phyloP scores from a whole-genome alignment of 2,888 invertebrate species.

The Cantharis lateralis region DNA sequence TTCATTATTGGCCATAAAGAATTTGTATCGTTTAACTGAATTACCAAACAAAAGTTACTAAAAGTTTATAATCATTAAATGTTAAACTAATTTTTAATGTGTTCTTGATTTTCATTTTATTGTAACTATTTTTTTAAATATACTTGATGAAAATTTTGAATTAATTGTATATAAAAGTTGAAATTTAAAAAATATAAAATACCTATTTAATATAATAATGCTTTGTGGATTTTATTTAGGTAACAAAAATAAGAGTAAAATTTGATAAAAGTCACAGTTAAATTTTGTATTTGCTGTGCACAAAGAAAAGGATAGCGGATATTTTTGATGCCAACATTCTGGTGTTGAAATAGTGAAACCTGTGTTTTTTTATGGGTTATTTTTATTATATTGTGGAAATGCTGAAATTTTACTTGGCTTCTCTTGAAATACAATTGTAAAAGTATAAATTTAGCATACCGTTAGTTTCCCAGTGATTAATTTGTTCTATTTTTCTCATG shows the following conservation, averaged over 20 bases:
- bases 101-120: neutral
- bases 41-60: constrained; percentile 42
- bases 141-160: constrained; percentile 1
- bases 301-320: no score
- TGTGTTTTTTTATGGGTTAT: no score
- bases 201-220: neutral
- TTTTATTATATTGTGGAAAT: no score
- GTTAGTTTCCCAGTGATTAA: no score
- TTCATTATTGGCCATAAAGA: constrained; percentile 45
- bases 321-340: no score
- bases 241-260: neutral
- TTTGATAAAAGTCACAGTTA: no score
- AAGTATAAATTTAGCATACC: no score
- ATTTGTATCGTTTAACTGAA: constrained; percentile 21
- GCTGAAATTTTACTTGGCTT: no score
- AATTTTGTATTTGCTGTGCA: no score
- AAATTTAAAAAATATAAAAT: neutral
- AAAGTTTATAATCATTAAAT: constrained; percentile 40
- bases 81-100: constrained; percentile 25
- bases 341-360: no score
- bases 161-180: constrained; percentile 3
- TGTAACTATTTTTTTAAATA: neutral
- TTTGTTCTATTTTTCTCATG: no score
- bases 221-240: neutral
- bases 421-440: no score